A percentile compares a stretch with the other conserved stretches of the same genome.
These are phyloP conservation scores for Cervus canadensis DNA, from an alignment of 2,113 vertebrate species.

Conservation along the genomic window DNA sequence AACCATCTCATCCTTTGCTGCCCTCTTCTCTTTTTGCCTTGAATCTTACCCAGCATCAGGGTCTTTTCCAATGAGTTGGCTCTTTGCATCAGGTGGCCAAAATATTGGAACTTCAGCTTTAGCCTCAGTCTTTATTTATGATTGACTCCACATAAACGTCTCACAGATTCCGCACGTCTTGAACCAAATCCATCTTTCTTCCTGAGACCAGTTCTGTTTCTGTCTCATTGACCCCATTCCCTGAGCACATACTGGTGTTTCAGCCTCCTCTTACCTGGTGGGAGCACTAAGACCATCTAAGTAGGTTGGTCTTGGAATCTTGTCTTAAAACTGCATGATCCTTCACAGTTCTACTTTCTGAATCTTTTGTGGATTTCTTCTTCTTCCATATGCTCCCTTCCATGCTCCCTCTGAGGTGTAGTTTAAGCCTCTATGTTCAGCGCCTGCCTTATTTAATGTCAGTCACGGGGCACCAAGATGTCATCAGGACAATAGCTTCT, in stretches of 20 bases:
- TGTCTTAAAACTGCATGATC: background rate
- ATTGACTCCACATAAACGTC: accelerated
- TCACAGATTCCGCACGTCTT: accelerated
- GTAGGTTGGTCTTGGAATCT: background rate
- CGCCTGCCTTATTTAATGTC: accelerated
- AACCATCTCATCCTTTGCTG: background rate
- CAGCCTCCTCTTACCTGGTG: no score
- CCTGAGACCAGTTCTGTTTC: background rate
- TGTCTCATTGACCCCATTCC: background rate
- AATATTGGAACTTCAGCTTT: background rate
- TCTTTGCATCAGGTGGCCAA: background rate
- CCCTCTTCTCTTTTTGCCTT: background rate
- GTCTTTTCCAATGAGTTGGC: background rate
- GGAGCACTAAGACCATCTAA: background rate
- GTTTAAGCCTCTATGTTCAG: accelerated
- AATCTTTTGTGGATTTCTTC: background rate
- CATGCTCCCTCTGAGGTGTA: background rate
- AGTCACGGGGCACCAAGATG: accelerated
- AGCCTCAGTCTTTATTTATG: background rate
- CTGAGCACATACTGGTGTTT: no score
- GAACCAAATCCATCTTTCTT: background rate
- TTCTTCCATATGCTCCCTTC: background rate
- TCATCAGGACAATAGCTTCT: accelerated
- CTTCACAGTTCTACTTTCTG: background rate
- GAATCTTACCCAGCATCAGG: background rate